Evolutionary conservation across 2,797 vertebrate species (phyloP).

Genomic region (Aulostomus chinensis): DNA sequence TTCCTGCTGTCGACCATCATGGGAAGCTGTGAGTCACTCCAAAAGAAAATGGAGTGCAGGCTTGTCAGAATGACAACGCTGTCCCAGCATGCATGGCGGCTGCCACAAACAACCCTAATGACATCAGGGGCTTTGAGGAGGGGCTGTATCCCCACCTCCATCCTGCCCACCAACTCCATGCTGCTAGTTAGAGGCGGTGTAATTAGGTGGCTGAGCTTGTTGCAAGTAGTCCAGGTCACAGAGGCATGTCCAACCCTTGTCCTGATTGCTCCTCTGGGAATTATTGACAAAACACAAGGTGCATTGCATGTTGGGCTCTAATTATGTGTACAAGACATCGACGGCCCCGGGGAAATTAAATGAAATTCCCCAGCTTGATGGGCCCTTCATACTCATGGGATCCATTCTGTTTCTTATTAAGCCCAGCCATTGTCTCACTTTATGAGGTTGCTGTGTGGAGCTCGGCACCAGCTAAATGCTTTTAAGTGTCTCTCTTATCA

Average conservation of each 20-base stretch:
- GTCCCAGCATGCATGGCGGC: conserved; percentile 67
- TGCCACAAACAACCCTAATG: conserved; percentile 71
- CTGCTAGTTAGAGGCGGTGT: conserved; percentile 91
- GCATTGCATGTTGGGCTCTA: conserved; percentile 93
- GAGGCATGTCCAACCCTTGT: conserved; percentile 96
- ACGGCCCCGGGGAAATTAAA: conserved; percentile 97
- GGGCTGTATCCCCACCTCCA: conserved; percentile 38
- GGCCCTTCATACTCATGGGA: conserved; percentile 89
- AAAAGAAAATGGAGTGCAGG: conserved; percentile 51
- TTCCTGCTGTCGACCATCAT: no score
- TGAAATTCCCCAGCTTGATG: conserved; percentile 96
- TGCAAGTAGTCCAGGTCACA: conserved; percentile 92
- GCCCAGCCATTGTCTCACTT: conserved; percentile 93
- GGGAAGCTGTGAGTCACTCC: conserved; percentile 43
- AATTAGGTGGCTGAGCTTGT: conserved; percentile 90
- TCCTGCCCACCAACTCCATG: conserved; percentile 36
- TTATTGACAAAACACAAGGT: conserved; percentile 96
- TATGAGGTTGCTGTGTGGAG: conserved; percentile 89
- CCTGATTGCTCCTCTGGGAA: conserved; percentile 94
- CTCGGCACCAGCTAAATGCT: conserved; percentile 81
- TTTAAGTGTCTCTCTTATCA: conserved; percentile 63
- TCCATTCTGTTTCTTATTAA: conserved; percentile 96
- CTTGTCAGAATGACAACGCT: conserved; percentile 49
- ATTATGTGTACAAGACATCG: conserved; percentile 98
- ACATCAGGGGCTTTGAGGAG: conserved; percentile 62